phyloP scores from a whole-genome alignment of 2,113 vertebrate genomes.

The Trogon surrucura region DNA sequence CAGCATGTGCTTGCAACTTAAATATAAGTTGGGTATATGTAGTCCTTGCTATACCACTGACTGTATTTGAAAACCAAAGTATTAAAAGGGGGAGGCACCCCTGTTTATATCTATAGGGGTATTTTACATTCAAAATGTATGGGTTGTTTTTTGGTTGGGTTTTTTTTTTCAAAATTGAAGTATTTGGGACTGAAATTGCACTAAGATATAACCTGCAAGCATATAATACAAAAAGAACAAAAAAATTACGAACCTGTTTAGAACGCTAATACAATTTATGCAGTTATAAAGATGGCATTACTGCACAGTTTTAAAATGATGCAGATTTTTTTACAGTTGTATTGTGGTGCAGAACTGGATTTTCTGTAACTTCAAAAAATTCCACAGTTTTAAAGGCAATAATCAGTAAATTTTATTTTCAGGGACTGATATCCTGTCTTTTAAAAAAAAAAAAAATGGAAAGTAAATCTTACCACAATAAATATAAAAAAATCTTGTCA shows the following conservation, averaged over 20 bases:
- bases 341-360: constrained; percentile 90
- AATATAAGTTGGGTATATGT: constrained; percentile 89
- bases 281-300: constrained; percentile 86
- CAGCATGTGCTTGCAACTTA: constrained; percentile 94
- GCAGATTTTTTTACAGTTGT: constrained; percentile 90
- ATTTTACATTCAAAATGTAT: constrained; percentile 87
- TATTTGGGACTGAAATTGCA: constrained; percentile 93
- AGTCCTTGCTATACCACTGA: constrained; percentile 88
- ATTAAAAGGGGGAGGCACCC: constrained; percentile 82
- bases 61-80: constrained; percentile 92
- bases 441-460: constrained; percentile 87
- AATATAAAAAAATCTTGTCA: constrained; percentile 93
- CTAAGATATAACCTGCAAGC: constrained; percentile 91
- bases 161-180: constrained; percentile 78
- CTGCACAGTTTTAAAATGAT: constrained; percentile 87
- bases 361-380: constrained; percentile 88
- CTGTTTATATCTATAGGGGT: constrained; percentile 82
- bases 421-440: constrained; percentile 98
- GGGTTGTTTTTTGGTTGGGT: constrained; percentile 27
- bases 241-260: constrained; percentile 78
- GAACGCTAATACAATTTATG: constrained; percentile 87
- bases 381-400: constrained; percentile 96
- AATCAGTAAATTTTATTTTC: constrained; percentile 96
- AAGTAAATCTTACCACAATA: constrained; percentile 92
- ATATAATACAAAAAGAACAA: constrained; percentile 82